Conservation (phyloP, 1,140 invertebrate species). For the Ips typographus region DNA sequence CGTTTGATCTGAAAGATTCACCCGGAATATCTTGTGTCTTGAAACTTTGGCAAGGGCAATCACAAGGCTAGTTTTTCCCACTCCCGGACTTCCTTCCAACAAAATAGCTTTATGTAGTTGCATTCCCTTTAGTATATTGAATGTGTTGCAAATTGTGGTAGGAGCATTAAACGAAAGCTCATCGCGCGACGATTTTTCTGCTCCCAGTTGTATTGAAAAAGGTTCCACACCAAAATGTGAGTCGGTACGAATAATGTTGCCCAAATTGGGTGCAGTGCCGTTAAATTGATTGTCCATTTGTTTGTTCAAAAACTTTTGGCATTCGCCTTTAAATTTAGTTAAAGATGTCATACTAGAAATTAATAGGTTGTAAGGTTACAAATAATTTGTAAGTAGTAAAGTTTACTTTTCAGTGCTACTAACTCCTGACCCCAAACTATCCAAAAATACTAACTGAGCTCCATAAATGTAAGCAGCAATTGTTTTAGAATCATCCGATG, state of each 20-base stretch:
- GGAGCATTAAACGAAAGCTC: conserved; percentile 77
- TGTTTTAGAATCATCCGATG: conserved; percentile 52
- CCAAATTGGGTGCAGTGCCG: neutral
- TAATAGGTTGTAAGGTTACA: too few species aligned
- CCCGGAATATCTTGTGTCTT: conserved; percentile 81
- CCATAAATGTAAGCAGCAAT: conserved; percentile 77
- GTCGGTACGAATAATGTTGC: conserved; percentile 23
- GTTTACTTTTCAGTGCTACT: conserved; percentile 62
- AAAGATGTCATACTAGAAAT: conserved; percentile 52
- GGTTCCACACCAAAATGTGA: conserved; percentile 68
- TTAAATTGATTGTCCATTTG: conserved; percentile 41
- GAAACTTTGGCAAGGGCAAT: conserved; percentile 86
- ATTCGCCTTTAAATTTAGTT: conserved; percentile 55
- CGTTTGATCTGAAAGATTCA: conserved; percentile 99
- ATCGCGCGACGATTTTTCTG: conserved; percentile 38
- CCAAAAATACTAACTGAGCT: conserved; percentile 86
- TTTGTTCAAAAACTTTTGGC: conserved; percentile 56
- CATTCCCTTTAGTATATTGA: conserved; percentile 83
- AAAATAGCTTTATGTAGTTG: conserved; percentile 91
- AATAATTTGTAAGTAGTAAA: neutral
- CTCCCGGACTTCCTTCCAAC: conserved; percentile 96
- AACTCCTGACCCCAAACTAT: conserved; percentile 78
- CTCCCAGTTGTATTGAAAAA: conserved; percentile 66
- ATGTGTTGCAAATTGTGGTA: conserved; percentile 80
- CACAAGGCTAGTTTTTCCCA: conserved; percentile 96